These are phyloP conservation scores for Antidorcas marsupialis DNA, from an alignment of 2,113 vertebrate genomes.

Conservation along the genomic window DNA sequence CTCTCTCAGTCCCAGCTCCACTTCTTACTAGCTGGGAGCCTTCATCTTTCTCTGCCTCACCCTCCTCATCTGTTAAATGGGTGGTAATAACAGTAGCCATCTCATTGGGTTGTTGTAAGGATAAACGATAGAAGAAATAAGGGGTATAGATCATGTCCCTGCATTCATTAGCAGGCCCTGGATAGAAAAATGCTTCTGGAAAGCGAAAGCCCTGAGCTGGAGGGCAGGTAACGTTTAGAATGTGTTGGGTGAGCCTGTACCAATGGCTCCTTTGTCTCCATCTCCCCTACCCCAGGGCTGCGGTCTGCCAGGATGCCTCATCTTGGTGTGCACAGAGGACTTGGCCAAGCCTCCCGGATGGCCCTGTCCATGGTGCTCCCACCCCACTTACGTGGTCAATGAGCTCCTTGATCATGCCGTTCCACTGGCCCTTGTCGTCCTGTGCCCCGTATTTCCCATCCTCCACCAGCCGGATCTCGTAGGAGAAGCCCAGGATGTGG, in stretches of 20 bases:
- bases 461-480: conserved; percentile 95
- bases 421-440: conserved; percentile 99
- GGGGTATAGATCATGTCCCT: background rate
- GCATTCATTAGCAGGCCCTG: background rate
- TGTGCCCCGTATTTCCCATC: conserved; percentile 95
- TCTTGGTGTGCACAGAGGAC: too few relatives aligned
- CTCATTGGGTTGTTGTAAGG: background rate
- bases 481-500: conserved; percentile 93
- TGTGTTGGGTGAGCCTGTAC: background rate
- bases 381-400: conserved; percentile 93
- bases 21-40: background rate
- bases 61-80: background rate
- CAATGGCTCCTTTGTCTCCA: background rate
- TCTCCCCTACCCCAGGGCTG: background rate
- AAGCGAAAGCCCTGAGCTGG: background rate
- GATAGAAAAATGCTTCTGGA: background rate
- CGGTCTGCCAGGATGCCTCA: background rate
- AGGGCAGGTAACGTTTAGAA: background rate
- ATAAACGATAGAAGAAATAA: background rate
- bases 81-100: background rate
- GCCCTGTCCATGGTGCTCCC: background rate
- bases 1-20: background rate
- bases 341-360: background rate
- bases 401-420: conserved; percentile 97
- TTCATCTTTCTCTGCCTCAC: background rate